Percentiles rank a stretch among this genome's conserved stretches.
phyloP scores from a whole-genome alignment of 2,113 vertebrate genomes.

The Etheostoma cragini region DNA sequence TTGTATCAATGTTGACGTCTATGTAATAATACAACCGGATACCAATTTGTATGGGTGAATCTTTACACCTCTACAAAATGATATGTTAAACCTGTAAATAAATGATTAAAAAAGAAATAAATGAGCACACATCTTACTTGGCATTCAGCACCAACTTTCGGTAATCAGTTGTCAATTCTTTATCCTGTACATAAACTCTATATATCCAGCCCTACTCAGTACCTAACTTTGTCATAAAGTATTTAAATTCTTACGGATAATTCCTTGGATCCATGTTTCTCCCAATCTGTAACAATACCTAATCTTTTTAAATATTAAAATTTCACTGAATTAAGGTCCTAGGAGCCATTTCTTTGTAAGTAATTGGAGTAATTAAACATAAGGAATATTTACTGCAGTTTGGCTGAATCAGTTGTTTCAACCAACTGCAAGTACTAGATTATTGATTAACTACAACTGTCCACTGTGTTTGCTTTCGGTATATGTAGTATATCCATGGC shows the following conservation, averaged over 20 bases:
- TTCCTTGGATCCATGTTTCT: not conserved
- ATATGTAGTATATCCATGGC: not conserved
- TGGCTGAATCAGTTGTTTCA: not conserved
- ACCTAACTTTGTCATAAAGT: not conserved
- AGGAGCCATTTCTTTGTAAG: not conserved
- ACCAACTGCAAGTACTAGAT: not conserved
- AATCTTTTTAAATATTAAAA: not conserved
- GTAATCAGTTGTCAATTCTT: not conserved
- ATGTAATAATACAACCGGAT: no score
- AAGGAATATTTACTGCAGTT: not conserved
- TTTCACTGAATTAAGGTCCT: not conserved
- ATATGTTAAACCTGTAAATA: not conserved
- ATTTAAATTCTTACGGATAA: not conserved
- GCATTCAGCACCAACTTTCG: not conserved
- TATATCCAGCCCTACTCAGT: not conserved
- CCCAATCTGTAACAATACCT: not conserved
- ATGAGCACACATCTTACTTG: not conserved
- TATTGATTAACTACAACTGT: conserved; percentile 25
- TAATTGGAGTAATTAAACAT: not conserved
- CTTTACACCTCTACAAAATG: not conserved
- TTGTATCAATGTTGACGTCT: no score
- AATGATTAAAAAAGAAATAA: not conserved
- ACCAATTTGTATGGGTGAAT: no score
- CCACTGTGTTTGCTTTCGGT: conserved; percentile 16
- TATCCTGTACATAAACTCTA: no score